Percentiles rank a stretch among this genome's conserved stretches.
These are phyloP conservation scores for Drosophila diplacantha DNA, from an alignment of 2,888 invertebrate species.

Conservation along the genomic window DNA sequence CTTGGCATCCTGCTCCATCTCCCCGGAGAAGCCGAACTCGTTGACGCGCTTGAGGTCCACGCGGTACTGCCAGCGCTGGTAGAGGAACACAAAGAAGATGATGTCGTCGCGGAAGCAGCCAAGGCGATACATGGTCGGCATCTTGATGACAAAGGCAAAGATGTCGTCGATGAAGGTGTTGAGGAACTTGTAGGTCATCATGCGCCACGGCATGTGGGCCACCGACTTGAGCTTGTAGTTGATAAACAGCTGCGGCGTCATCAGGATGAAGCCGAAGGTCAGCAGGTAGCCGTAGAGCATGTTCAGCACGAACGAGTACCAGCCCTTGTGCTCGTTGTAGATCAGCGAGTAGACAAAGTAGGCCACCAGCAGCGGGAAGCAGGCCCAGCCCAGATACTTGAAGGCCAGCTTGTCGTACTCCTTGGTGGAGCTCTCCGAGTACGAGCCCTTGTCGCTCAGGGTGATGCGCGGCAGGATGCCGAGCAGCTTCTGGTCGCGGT, in stretches of 20 bases:
- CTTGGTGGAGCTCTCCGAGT: conserved; percentile 95
- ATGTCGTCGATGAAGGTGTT: conserved; percentile 99
- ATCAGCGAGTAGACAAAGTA: conserved; percentile 96
- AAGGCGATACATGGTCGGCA: conserved; percentile 98
- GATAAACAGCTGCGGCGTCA: conserved; percentile 99
- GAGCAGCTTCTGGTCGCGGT: conserved; percentile 85
- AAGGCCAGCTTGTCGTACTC: conserved; percentile 97
- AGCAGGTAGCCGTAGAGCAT: conserved; percentile 98
- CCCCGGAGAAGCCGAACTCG: conserved; percentile 98
- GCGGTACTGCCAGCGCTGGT: conserved; percentile 99
- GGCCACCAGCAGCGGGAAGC: conserved; percentile 95
- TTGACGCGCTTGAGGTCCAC: conserved; percentile 96
- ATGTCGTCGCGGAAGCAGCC: conserved; percentile 99
- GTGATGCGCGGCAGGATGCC: conserved; percentile 88
- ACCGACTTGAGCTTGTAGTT: conserved; percentile 99
- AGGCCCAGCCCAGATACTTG: conserved; percentile 95
- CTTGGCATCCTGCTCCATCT: conserved; percentile 81
- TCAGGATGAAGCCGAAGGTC: conserved; percentile 99
- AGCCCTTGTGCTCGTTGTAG: conserved; percentile 98
- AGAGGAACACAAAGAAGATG: conserved; percentile 98
- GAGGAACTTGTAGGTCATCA: conserved; percentile 99
- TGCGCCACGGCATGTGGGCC: conserved; percentile 99
- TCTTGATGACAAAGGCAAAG: conserved; percentile 99
- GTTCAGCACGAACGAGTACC: conserved; percentile 98
- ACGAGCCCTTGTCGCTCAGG: conserved; percentile 97